Evolutionary conservation across 2,888 invertebrate species (phyloP), one percentile per base, ranked within the genome.

Genomic region (Leptogaster cylindrica): DNA sequence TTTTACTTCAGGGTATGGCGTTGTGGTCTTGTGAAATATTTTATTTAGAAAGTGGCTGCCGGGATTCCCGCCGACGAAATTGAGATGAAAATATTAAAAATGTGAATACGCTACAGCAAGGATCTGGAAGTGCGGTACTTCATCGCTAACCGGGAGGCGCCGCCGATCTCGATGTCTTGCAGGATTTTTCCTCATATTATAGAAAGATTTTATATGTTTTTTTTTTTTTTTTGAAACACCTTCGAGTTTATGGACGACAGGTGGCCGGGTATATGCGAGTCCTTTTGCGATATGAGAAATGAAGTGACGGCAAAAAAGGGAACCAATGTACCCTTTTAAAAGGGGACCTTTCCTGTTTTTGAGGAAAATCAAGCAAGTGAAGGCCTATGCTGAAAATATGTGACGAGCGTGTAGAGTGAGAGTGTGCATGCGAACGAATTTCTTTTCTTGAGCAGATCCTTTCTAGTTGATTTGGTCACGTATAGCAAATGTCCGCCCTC

Each of bases 391-490:
- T 10, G 52, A 31, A 55, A 66, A 66, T 66, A 55, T 66, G 51
- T 46, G 52, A 66, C 66, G 55, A 52, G 50, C 48, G 50, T 33
- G 20, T 41, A 20, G 48, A 14, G 41, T 8, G 55, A 27, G 33
- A 25, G 50, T 27, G 50, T 63, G 31, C 31, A 36, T 39, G 67
- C 39, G 51, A 52, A 51, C 51, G 58, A 31, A 16, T 31, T 12
- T 14, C 31, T 65, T 50, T 61, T 61, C 55, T 31, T 33, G 31
- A 61, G 31, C 67, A n/a, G n/a, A 67, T 69, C 66, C 69, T 69
- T 69, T 69, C 66, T 63, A 66, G 55, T 69, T 69, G 69, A 69
- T 69, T 69, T 69, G 66, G 66, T 69, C 69, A 69, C 66, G 69
- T 68, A 68, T 66, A 8, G 25, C n/a, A n/a, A n/a, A n/a, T n/a